A percentile compares a stretch with the other conserved stretches of the same genome.
These are phyloP conservation scores for Altica lythri DNA, from an alignment of 2,888 invertebrate genomes.

Conservation along the genomic window DNA sequence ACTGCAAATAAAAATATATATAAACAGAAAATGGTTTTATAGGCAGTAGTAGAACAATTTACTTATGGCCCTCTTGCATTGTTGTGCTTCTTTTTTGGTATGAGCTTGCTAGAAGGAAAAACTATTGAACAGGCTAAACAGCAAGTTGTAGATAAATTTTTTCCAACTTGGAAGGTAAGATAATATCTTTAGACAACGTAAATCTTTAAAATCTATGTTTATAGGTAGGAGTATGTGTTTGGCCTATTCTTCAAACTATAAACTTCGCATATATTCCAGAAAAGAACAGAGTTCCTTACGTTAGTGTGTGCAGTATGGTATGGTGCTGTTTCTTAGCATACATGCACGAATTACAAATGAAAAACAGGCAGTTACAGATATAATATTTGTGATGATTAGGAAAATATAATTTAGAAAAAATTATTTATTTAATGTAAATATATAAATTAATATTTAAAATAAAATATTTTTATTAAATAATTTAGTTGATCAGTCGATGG, in stretches of 20 bases:
- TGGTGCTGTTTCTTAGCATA: conserved; percentile 72
- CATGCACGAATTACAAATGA: conserved; percentile 60
- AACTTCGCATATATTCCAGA: conserved; percentile 67
- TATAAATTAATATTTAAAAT: background rate
- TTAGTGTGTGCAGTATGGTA: conserved; percentile 66
- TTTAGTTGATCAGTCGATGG: background rate
- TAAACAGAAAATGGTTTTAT: conserved; percentile 16
- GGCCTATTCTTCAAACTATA: conserved; percentile 69
- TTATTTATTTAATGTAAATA: conserved; percentile 30
- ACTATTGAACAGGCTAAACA: conserved; percentile 56
- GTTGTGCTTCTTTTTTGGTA: conserved; percentile 63
- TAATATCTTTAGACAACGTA: background rate
- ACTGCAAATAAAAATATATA: too few species aligned
- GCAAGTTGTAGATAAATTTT: conserved; percentile 63
- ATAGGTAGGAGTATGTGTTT: conserved; percentile 65
- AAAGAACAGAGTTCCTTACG: conserved; percentile 67
- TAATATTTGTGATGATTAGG: background rate
- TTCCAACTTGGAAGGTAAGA: conserved; percentile 63
- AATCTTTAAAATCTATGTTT: conserved; percentile 31
- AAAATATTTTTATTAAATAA: too few species aligned
- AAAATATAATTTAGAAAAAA: background rate
- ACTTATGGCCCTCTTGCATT: conserved; percentile 66
- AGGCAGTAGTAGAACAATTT: conserved; percentile 63
- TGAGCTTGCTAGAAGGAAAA: conserved; percentile 64
- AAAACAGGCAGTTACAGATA: conserved; percentile 5